phyloP scores from a whole-genome alignment of 2,113 vertebrate genomes.

The Casuarius casuarius region DNA sequence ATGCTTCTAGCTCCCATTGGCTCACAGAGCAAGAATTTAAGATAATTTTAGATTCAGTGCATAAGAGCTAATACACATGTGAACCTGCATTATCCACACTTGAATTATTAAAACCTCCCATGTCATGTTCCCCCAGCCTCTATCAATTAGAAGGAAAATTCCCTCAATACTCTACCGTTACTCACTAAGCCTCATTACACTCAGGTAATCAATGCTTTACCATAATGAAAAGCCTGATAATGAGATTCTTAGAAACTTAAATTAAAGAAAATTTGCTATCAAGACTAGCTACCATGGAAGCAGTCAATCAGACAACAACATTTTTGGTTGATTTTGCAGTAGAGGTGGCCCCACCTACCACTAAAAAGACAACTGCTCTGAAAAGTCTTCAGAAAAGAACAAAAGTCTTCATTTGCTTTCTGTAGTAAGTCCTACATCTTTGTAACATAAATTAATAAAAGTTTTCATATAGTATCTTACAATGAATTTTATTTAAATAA shows the following conservation, averaged over 20 bases:
- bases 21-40: not conserved
- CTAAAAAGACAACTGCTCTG: not conserved
- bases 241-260: not conserved
- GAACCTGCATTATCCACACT: not conserved
- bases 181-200: not conserved
- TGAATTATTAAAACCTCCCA: not conserved
- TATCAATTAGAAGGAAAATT: not conserved
- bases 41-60: not conserved
- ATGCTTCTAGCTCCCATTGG: not conserved
- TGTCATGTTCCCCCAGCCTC: not conserved
- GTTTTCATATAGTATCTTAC: not conserved
- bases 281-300: not conserved
- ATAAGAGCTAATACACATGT: not conserved
- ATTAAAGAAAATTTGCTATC: not conserved
- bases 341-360: not conserved
- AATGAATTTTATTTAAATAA: not conserved
- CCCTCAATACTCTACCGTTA: not conserved
- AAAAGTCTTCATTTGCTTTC: not conserved
- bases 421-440: not conserved
- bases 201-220: not conserved
- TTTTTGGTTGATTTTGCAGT: not conserved
- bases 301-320: not conserved
- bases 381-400: not conserved
- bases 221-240: not conserved
- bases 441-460: not conserved